Conservation (phyloP, 2,888 invertebrate species). For the Drosophila histrio region DNA sequence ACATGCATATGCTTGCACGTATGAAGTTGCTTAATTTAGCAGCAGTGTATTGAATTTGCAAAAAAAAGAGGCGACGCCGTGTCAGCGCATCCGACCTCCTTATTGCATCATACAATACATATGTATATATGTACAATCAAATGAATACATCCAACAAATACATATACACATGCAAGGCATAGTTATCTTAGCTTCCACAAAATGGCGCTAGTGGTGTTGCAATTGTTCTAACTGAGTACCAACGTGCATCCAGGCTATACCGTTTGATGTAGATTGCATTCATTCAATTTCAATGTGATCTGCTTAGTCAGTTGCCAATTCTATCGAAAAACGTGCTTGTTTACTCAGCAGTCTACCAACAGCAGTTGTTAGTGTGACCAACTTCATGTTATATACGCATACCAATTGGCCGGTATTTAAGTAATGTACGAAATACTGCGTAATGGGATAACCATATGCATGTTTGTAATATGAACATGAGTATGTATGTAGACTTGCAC, state of each 20-base stretch:
- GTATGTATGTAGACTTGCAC: background rate
- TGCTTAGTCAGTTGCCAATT: constrained; percentile 6
- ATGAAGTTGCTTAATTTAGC: constrained; percentile 19
- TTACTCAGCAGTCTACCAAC: constrained; percentile 41
- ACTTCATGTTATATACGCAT: background rate
- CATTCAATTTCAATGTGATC: background rate
- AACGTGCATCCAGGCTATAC: background rate
- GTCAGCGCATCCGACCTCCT: constrained; percentile 31
- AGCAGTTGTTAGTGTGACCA: constrained; percentile 40
- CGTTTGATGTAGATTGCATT: background rate
- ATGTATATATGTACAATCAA: background rate
- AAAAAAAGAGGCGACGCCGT: constrained; percentile 9
- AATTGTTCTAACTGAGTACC: background rate
- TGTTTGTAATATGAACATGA: background rate
- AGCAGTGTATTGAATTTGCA: constrained; percentile 2
- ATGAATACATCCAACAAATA: background rate
- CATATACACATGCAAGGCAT: background rate
- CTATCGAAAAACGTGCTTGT: constrained; percentile 68
- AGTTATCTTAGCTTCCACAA: background rate
- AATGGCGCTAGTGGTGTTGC: background rate
- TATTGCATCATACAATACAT: constrained; percentile 61
- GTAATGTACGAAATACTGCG: constrained; percentile 1
- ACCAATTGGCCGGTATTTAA: constrained; percentile 2
- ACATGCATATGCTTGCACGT: background rate
- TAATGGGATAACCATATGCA: background rate